phyloP scores from a whole-genome alignment of 2,797 vertebrate genomes.

The Chrysocyon brachyurus region DNA sequence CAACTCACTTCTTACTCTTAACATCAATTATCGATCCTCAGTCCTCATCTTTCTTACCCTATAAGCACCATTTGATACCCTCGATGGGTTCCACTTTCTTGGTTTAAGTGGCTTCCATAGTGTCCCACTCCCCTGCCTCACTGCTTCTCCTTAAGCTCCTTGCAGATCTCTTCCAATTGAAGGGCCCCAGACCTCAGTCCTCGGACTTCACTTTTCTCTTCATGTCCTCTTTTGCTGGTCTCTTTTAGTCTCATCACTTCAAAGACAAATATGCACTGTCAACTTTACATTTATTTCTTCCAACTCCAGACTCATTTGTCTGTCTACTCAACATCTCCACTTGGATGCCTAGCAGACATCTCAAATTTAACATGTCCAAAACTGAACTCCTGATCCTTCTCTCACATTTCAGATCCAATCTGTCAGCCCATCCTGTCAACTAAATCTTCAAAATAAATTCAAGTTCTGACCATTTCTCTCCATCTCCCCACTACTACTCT shows the following conservation, averaged over 20 bases:
- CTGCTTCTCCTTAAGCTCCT: neutral
- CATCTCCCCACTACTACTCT: neutral
- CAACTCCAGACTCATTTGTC: neutral
- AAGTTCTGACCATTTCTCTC: constrained; percentile 13
- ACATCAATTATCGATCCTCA: neutral
- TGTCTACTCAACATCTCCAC: constrained; percentile 13
- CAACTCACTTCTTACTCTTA: neutral
- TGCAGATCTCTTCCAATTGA: neutral
- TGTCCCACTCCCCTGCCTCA: neutral
- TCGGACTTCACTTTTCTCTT: constrained; percentile 1
- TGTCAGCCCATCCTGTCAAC: neutral
- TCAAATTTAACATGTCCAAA: constrained; percentile 43
- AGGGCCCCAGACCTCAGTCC: neutral
- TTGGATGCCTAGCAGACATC: constrained; percentile 6
- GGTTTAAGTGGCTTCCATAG: neutral
- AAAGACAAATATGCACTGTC: constrained; percentile 14
- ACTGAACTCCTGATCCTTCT: constrained; percentile 38
- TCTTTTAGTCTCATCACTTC: constrained; percentile 32
- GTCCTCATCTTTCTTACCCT: neutral
- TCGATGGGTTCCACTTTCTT: neutral
- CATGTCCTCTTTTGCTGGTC: neutral
- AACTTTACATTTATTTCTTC: constrained; percentile 47
- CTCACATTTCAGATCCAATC: constrained; percentile 41
- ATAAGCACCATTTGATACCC: neutral
- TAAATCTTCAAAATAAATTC: constrained; percentile 41